Conservation (phyloP, 2,797 vertebrate species). For the Aratinga solstitialis region DNA sequence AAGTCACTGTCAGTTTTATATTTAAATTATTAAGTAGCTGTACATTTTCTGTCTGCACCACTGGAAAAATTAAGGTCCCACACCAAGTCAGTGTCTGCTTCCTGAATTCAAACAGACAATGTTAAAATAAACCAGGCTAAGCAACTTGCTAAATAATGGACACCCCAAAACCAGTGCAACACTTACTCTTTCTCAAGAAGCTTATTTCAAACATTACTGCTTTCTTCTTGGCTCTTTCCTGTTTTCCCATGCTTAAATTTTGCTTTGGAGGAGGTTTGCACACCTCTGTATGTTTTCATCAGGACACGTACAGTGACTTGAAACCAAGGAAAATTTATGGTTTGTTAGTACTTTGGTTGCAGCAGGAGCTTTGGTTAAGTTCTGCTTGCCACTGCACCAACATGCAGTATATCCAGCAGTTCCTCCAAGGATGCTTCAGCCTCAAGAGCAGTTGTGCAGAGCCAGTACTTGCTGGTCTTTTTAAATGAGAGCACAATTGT, state of each 20-base stretch:
- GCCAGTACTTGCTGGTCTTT: background rate
- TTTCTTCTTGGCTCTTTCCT: background rate
- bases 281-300: background rate
- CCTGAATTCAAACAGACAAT: background rate
- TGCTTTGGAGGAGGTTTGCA: background rate
- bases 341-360: background rate
- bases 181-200: background rate
- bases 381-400: background rate
- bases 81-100: background rate
- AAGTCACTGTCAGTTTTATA: background rate
- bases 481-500: background rate
- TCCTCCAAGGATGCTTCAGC: background rate
- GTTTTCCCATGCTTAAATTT: background rate
- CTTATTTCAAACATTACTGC: background rate
- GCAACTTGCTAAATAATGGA: background rate
- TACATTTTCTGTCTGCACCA: background rate
- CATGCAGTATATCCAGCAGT: background rate
- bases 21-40: background rate
- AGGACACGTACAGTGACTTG: background rate
- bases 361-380: accelerated
- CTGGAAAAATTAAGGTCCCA: background rate
- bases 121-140: background rate
- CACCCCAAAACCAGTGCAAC: background rate
- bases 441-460: background rate
- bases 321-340: background rate